Evolutionary conservation across 2,797 vertebrate species (phyloP).

Genomic region (Sebastes aleutianus): DNA sequence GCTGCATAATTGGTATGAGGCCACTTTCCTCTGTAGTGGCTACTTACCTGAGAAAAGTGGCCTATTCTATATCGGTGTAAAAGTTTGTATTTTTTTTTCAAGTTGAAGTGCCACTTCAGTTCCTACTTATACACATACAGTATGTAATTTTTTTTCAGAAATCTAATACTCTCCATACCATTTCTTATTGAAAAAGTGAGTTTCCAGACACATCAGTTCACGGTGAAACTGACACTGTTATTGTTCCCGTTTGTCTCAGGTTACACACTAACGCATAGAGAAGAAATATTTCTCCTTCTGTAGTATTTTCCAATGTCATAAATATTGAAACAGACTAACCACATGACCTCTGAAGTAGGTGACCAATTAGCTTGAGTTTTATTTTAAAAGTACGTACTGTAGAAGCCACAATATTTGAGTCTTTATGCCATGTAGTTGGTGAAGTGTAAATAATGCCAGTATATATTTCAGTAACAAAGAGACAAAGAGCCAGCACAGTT

Average conservation of each 20-base stretch:
- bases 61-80: background rate
- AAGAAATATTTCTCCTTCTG: background rate
- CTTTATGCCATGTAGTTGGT: background rate
- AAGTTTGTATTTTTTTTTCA: background rate
- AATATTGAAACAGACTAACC: background rate
- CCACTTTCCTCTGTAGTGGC: conserved; percentile 16
- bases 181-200: background rate
- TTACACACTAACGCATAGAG: background rate
- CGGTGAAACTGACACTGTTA: background rate
- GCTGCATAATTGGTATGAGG: background rate
- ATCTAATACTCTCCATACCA: background rate
- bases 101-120: background rate
- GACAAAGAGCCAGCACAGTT: background rate
- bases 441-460: background rate
- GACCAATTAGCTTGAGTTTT: no score
- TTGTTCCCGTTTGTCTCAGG: background rate
- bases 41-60: conserved; percentile 11
- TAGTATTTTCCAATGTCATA: background rate
- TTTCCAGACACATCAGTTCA: background rate
- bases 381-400: background rate
- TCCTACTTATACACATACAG: background rate
- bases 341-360: no score
- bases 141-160: background rate
- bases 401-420: background rate
- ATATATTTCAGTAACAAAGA: background rate